phyloP scores from a whole-genome alignment of 2,113 vertebrate species.

The Abramis brama region DNA sequence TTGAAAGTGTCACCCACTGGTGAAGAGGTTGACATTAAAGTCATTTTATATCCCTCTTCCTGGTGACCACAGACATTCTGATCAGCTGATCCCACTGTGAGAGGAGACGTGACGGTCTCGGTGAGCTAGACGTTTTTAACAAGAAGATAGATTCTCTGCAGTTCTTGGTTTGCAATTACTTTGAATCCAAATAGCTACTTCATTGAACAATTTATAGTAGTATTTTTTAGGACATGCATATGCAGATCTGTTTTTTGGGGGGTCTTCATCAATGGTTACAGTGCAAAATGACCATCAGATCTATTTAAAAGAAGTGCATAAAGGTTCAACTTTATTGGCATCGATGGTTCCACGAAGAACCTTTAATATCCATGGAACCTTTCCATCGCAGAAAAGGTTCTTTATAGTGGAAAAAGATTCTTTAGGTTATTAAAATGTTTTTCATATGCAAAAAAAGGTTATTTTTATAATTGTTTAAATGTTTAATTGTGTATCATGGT shows the following conservation, averaged over 20 bases:
- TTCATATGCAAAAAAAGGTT: neutral
- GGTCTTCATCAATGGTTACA: neutral
- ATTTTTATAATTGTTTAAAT: neutral
- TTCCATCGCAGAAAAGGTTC: neutral
- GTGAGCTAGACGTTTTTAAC: neutral
- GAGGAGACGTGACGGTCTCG: conserved; percentile 42
- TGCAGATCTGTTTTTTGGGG: neutral
- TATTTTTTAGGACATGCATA: neutral
- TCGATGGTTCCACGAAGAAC: neutral
- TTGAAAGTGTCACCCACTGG: conserved; percentile 47
- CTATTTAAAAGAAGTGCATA: too few species aligned
- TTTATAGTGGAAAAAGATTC: neutral
- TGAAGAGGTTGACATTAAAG: conserved; percentile 55
- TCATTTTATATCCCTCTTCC: conserved; percentile 48
- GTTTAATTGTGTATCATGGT: neutral
- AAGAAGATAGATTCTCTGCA: neutral
- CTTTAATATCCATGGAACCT: neutral
- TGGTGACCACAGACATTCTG: conserved; percentile 43
- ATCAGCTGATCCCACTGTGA: conserved; percentile 43
- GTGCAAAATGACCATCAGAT: too few species aligned
- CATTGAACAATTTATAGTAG: neutral
- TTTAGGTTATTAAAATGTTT: neutral
- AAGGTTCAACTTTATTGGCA: neutral
- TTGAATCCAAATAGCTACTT: neutral
- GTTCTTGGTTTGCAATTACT: neutral